These are phyloP conservation scores for Riparia riparia DNA, from an alignment of 2,113 vertebrate species.

Conservation along the genomic window DNA sequence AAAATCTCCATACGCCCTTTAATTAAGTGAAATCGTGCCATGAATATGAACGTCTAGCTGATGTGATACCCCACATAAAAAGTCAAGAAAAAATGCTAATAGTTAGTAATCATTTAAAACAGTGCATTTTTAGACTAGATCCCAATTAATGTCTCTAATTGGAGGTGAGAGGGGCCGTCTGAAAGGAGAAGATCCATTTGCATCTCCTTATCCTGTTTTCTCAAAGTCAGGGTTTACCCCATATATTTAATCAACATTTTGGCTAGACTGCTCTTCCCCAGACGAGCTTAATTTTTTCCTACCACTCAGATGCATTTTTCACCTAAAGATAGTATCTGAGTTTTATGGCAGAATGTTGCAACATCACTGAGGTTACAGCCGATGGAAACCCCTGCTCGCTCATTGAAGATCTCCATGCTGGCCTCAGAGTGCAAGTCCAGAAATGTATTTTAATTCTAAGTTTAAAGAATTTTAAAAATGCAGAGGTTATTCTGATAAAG, in stretches of 20 bases:
- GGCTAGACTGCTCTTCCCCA: neutral
- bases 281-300: neutral
- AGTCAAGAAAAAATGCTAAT: neutral
- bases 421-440: neutral
- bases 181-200: neutral
- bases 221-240: neutral
- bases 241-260: neutral
- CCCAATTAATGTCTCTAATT: slow-evolving; percentile 33
- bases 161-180: neutral
- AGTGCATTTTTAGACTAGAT: slow-evolving; percentile 9
- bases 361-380: neutral
- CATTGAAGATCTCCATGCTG: neutral
- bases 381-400: neutral
- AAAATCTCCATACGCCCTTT: neutral
- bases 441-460: neutral
- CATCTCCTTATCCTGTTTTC: neutral
- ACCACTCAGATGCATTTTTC: neutral
- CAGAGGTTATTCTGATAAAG: neutral
- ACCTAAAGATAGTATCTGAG: neutral
- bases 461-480: neutral
- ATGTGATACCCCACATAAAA: slow-evolving; percentile 10
- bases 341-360: neutral
- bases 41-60: neutral
- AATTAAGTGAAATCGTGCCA: neutral
- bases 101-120: slow-evolving; percentile 21